Evolutionary conservation across 2,797 vertebrate species (phyloP), one percentile per base, ranked within the genome.

Genomic region (Dipus sagitta): DNA sequence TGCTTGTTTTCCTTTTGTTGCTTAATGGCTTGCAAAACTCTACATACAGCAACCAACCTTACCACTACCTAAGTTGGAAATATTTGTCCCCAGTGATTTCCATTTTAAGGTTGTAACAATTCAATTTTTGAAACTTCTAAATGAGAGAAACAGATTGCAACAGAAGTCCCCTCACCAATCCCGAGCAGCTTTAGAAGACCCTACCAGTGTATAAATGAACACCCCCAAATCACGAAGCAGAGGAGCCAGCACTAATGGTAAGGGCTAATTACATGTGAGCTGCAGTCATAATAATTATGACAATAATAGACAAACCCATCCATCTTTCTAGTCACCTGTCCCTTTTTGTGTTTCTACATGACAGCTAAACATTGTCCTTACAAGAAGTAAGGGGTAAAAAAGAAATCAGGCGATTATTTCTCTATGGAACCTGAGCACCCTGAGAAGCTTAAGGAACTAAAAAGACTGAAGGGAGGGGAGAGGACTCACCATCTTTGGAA

Each of bases 401-500:
- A 58, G 17, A 58, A 58, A 13, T 58, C 14, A 87, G 10, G 20
- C 20, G 32, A 68, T 42, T 38, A 32, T 81, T 95, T 91, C 14
- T 91, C 47, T 83, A 72, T 24, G 3, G 5, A 86, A 82, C 32
- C 20, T 47, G 23, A 92, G 17, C 10, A 65, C 30, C 47, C 47
- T 58, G 21, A 91, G 62, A 92, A 91, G 81, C 30, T 28, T 30
- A 81, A 92, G 90, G 64, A 26, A n/a, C 52, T 94, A 26, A 42
- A 72, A 38, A 64, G 52, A 86, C 77, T 15, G 34, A 76, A 3
- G 47, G 75, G 32, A n/a, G 8, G 5, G 13, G 62, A 54, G 62
- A 14, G 70, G 34, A 96, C 95, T 96, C 77, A 96, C 96, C 90
- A 52, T 70, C 26, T 84, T 72, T 34, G 80, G 47, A 87, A 84